A percentile compares a stretch with the other conserved stretches of the same genome.
phyloP scores from a whole-genome alignment of 2,797 vertebrate genomes.

The Xenops minutus region DNA sequence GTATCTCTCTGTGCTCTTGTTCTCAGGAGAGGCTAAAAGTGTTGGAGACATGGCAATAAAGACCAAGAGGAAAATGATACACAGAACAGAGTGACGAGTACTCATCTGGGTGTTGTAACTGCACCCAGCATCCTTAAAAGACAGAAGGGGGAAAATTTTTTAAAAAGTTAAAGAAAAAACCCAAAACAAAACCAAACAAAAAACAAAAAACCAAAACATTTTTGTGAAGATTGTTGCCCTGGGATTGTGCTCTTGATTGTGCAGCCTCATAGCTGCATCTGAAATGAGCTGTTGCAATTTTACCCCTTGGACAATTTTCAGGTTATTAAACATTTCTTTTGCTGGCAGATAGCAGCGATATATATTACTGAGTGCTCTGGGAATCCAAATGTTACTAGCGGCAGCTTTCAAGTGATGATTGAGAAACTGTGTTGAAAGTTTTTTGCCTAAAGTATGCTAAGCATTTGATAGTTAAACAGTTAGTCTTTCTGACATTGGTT shows the following conservation, averaged over 20 bases:
- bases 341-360: background rate
- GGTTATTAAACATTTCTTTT: background rate
- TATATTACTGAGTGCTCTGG: background rate
- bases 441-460: background rate
- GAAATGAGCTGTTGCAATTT: background rate
- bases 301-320: background rate
- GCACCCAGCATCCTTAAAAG: background rate
- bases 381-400: background rate
- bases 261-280: background rate
- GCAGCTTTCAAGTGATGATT: background rate
- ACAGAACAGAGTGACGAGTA: background rate
- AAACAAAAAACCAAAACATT: no score
- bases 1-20: background rate
- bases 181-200: no score
- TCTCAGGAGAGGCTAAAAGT: background rate
- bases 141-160: background rate
- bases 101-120: background rate
- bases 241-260: background rate
- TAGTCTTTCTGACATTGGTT: background rate
- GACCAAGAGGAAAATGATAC: background rate
- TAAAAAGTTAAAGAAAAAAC: background rate
- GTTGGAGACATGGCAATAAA: background rate
- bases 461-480: background rate
- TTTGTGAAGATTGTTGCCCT: background rate
- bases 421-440: background rate